Evolutionary conservation across 2,888 invertebrate species (phyloP).

Genomic region (Spialia ferax): DNA sequence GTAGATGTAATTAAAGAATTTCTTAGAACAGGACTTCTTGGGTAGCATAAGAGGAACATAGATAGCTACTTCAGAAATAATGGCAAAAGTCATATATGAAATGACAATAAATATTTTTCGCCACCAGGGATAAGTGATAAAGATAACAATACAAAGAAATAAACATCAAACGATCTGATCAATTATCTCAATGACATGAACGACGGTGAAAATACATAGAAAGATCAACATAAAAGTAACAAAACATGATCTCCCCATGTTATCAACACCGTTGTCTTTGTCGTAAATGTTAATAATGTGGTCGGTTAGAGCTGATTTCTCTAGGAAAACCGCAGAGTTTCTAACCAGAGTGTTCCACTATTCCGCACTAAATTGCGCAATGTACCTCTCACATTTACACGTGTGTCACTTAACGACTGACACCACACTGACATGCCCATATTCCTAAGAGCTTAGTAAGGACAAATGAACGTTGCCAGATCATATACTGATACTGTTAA

Average conservation of each 20-base stretch:
- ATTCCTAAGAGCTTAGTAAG: constrained; percentile 1
- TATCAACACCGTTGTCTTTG: constrained; percentile 3
- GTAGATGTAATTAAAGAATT: too few species aligned
- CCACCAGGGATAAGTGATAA: too few species aligned
- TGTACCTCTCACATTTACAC: constrained; percentile 36
- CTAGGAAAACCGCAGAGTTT: constrained; percentile 37
- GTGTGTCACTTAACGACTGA: constrained; percentile 36
- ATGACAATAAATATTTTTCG: too few species aligned
- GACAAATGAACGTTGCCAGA: neutral
- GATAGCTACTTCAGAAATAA: too few species aligned
- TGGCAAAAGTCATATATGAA: too few species aligned
- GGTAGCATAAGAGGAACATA: too few species aligned
- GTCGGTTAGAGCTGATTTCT: constrained; percentile 31
- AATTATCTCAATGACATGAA: neutral
- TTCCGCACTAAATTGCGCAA: constrained; percentile 37
- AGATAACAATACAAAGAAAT: too few species aligned
- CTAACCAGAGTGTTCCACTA: constrained; percentile 31
- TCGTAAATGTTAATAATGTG: constrained; percentile 19
- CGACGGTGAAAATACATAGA: neutral
- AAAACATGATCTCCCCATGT: neutral
- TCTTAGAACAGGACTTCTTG: too few species aligned
- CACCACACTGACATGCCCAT: constrained; percentile 13
- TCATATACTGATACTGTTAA: neutral
- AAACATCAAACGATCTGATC: too few species aligned
- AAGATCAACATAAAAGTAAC: neutral